These are phyloP conservation scores for Phylloscopus trochiloides DNA, from an alignment of 2,113 vertebrate species.

Conservation along the genomic window DNA sequence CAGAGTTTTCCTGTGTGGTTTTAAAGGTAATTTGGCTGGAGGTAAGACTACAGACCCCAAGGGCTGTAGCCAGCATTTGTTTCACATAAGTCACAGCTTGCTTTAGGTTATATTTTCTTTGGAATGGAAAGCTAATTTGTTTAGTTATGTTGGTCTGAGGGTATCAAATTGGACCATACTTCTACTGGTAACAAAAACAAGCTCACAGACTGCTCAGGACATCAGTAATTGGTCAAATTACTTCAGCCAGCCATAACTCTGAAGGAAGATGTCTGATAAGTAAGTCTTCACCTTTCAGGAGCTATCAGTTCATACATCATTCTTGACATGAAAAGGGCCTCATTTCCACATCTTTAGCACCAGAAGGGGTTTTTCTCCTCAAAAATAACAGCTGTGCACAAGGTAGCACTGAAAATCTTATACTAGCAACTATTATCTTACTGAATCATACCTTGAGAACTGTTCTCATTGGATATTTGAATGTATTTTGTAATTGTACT, in stretches of 20 bases:
- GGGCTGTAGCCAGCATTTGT: conserved; percentile 43
- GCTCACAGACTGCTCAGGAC: conserved; percentile 13
- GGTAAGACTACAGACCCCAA: conserved; percentile 23
- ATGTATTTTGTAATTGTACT: conserved; percentile 32
- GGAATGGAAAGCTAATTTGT: conserved; percentile 46
- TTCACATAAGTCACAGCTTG: conserved; percentile 63
- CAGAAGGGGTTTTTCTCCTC: conserved; percentile 49
- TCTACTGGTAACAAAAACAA: conserved; percentile 64
- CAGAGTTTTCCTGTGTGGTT: conserved; percentile 31
- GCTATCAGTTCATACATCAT: conserved; percentile 68
- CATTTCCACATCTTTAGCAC: conserved; percentile 34
- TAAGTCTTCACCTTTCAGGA: conserved; percentile 61
- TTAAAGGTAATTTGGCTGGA: conserved; percentile 38
- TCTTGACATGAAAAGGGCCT: conserved; percentile 42
- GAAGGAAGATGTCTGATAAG: conserved; percentile 51
- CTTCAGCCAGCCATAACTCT: conserved; percentile 52
- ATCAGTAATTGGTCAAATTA: conserved; percentile 45
- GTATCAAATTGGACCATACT: conserved; percentile 43
- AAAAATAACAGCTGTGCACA: conserved; percentile 56
- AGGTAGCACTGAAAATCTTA: conserved; percentile 54
- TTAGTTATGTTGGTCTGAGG: conserved; percentile 42
- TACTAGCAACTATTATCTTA: conserved; percentile 15
- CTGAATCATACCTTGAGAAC: conserved; percentile 32
- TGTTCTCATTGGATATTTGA: conserved; percentile 6
- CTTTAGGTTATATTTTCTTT: conserved; percentile 39